Evolutionary conservation across 1,140 invertebrate genomes (phyloP), one percentile per base, ranked within the genome.

Genomic region (Drosophila oshimai): DNA sequence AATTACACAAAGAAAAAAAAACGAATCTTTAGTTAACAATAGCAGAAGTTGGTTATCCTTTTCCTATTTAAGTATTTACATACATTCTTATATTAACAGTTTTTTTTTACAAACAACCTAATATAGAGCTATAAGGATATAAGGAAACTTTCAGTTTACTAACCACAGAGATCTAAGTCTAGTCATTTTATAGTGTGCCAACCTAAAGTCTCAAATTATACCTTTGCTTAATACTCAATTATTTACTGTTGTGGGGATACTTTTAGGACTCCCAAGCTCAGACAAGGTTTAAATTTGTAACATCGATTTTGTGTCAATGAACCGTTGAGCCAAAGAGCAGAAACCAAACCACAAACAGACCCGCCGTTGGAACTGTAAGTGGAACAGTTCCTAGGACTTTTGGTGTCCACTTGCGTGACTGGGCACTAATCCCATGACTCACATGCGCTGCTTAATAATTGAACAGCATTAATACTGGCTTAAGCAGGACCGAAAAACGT

Each of bases 221-320:
- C 3, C 7, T 0, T 17, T 12, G 12, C 24, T 29, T 10, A 33
- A 24, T 46, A 34, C 18, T 6, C 12, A 64, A 65, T 65, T 36
- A 41, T 33, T 31, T 26, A 31, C 4, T 28, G 12, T 20, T 6
- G 13, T 6, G 10, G 5, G 18, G 9, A 7, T 9, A 18, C 10
- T 37, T 15, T 44, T 1, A 2, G 18, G 12, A 9, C 36, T 42
- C 7, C 24, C 29, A 24, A 41, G 26, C 33, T 34, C 26, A 28
- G 33, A 12, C 3, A 18, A n/a, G 45, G 22, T 33, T 58, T 17
- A 49, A 70, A 61, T 37, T 83, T 62, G 36, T 31, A 57, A 24
- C 68, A 83, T 81, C 53, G 77, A 81, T 81, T 81, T 83, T 73
- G 39, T 81, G 77, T 77, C 78, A 73, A 54, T 62, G 41, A 64